A percentile compares a stretch with the other conserved stretches of the same genome.
These are phyloP conservation scores for Romanogobio albipinnatus DNA, from an alignment of 2,113 vertebrate genomes.

Conservation along the genomic window DNA sequence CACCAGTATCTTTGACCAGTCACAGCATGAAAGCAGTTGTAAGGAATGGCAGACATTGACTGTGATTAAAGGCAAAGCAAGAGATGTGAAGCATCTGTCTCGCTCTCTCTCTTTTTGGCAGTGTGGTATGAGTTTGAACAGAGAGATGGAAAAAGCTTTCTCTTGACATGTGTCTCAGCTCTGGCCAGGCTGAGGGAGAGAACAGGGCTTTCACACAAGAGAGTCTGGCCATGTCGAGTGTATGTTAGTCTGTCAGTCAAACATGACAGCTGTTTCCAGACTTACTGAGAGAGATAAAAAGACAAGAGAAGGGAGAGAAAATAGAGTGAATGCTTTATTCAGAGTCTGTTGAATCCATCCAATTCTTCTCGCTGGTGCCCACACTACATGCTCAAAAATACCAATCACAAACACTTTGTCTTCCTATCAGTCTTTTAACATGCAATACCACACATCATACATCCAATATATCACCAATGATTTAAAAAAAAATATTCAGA, in stretches of 20 bases:
- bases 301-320: slow-evolving; percentile 61
- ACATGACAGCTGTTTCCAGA: slow-evolving; percentile 79
- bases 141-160: slow-evolving; percentile 44
- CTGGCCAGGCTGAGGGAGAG: slow-evolving; percentile 42
- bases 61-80: slow-evolving; percentile 53
- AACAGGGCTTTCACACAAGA: slow-evolving; percentile 52
- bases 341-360: slow-evolving; percentile 7
- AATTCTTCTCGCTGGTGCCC: background rate
- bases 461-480: background rate
- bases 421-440: background rate
- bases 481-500: background rate
- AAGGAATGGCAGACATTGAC: slow-evolving; percentile 35
- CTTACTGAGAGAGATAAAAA: slow-evolving; percentile 75
- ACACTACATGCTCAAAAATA: slow-evolving; percentile 11
- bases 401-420: slow-evolving; percentile 3
- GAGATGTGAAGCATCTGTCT: slow-evolving; percentile 49
- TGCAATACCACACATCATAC: background rate
- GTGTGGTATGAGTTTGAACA: slow-evolving; percentile 41
- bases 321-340: slow-evolving; percentile 43
- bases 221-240: slow-evolving; percentile 55
- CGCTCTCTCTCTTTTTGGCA: slow-evolving; percentile 32
- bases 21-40: slow-evolving; percentile 42
- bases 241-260: slow-evolving; percentile 75
- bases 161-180: slow-evolving; percentile 48
- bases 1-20: slow-evolving; percentile 41